A percentile compares a stretch with the other conserved stretches of the same genome.
These are phyloP conservation scores for Oryctolagus cuniculus DNA, from an alignment of 2,113 vertebrate species.

Conservation along the genomic window mOryCun1.1 NC_091432.1:49399001-49399500, in stretches of 20 bases:
- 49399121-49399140: background rate
- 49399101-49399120: background rate
- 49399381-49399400: background rate
- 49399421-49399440: slow-evolving; percentile 10
- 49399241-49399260: background rate
- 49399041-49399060: background rate
- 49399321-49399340: background rate
- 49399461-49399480: background rate
- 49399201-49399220: slow-evolving; percentile 9
- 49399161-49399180: background rate
- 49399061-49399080: background rate
- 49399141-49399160: background rate
- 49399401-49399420: background rate
- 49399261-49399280: background rate
- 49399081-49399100: background rate
- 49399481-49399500: slow-evolving; percentile 51
- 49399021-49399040: background rate
- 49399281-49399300: background rate
- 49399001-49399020: background rate
- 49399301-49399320: background rate
- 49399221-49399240: background rate
- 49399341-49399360: background rate
- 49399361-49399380: background rate
- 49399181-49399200: background rate
- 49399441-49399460: background rate